A percentile compares a stretch with the other conserved stretches of the same genome.
These are phyloP conservation scores for Pelobates cultripes DNA, from an alignment of 2,797 vertebrate species.

Conservation along the genomic window DNA sequence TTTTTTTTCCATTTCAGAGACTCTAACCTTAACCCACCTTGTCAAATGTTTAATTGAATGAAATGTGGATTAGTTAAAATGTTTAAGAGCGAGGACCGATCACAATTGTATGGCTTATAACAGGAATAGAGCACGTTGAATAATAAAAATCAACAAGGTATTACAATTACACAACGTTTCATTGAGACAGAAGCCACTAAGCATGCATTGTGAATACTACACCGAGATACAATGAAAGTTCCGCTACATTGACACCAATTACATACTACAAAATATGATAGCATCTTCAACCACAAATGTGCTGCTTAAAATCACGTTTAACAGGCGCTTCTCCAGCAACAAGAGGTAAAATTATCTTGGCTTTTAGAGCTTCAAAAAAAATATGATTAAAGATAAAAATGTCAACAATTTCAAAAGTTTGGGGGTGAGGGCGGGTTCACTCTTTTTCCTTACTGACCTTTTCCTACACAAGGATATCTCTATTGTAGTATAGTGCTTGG, in stretches of 20 bases:
- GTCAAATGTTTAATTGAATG: constrained; percentile 51
- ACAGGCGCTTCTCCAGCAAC: constrained; percentile 10
- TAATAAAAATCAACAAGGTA: constrained; percentile 46
- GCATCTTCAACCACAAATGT: constrained; percentile 16
- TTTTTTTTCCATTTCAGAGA: constrained; percentile 27
- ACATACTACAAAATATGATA: constrained; percentile 38
- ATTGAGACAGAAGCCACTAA: constrained; percentile 27
- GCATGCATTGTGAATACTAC: constrained; percentile 1
- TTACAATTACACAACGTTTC: constrained; percentile 46
- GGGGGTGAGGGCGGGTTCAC: too few relatives aligned
- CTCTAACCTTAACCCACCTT: constrained; percentile 44
- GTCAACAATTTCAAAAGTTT: not conserved
- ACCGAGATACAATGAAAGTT: constrained; percentile 14
- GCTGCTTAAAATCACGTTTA: constrained; percentile 30
- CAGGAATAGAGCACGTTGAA: constrained; percentile 33
- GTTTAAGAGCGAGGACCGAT: constrained; percentile 8
- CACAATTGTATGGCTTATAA: constrained; percentile 34
- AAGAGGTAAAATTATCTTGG: constrained; percentile 8
- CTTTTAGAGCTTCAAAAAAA: not conserved
- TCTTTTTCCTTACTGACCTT: too few relatives aligned
- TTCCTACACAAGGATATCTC: too few relatives aligned
- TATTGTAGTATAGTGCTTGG: too few relatives aligned
- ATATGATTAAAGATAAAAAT: not conserved
- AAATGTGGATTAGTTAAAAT: constrained; percentile 35
- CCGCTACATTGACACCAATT: constrained; percentile 47